Evolutionary conservation across 1,140 invertebrate species (phyloP).

Genomic region (Riptortus pedestris): DNA sequence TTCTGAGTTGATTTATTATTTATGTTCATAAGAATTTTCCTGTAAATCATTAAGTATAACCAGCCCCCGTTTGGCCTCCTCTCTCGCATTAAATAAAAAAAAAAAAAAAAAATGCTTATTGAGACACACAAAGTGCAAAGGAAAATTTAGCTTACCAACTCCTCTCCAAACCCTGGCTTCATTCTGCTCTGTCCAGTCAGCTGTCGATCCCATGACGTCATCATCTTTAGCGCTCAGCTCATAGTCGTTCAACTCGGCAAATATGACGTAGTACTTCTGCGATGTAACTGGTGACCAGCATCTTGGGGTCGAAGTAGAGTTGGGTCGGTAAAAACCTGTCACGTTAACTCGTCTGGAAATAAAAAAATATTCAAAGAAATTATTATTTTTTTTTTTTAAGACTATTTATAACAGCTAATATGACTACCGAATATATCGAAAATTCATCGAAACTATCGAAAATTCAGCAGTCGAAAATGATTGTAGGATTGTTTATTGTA

Average conservation of each 20-base stretch:
- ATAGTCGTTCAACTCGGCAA: conserved; percentile 29
- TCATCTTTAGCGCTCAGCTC: conserved; percentile 32
- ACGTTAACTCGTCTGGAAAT: conserved; percentile 34
- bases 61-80: too few relatives aligned
- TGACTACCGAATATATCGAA: too few relatives aligned
- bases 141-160: conserved; percentile 30
- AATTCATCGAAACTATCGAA: too few relatives aligned
- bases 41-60: too few relatives aligned
- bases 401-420: too few relatives aligned
- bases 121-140: too few relatives aligned
- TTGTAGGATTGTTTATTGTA: too few relatives aligned
- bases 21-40: too few relatives aligned
- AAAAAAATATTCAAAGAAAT: conserved; percentile 24
- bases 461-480: conserved; percentile 2
- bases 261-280: conserved; percentile 35
- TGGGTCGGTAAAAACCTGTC: conserved; percentile 31
- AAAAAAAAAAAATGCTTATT: too few relatives aligned
- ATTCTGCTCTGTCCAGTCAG: conserved; percentile 33
- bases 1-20: too few relatives aligned
- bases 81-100: too few relatives aligned
- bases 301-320: conserved; percentile 21
- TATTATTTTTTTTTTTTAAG: too few relatives aligned
- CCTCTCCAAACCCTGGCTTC: conserved; percentile 33
- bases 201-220: conserved; percentile 28
- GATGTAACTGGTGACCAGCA: conserved; percentile 31